Conservation (phyloP, 2,797 vertebrate species). For the Halcyon badia region DNA sequence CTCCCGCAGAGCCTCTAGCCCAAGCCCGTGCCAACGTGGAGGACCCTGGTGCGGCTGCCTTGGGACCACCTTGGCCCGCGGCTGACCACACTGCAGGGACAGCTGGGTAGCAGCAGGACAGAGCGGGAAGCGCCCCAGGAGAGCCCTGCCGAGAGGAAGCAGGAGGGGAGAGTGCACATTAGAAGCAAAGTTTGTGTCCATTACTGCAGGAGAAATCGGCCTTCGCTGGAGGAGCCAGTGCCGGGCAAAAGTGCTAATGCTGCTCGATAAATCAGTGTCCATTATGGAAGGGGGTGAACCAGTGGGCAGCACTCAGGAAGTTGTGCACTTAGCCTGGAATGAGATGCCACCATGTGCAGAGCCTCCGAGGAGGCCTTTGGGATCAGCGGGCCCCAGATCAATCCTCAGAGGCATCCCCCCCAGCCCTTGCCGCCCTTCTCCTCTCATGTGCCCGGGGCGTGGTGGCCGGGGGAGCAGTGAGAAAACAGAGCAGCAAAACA, state of each 20-base stretch:
- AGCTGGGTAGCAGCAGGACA: not conserved
- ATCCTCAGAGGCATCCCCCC: not conserved
- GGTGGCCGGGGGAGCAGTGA: not conserved
- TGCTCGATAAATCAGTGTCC: not conserved
- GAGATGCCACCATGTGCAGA: not conserved
- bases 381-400: not conserved
- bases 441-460: not conserved
- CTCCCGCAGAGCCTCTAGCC: not conserved
- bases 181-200: not conserved
- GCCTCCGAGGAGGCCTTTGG: not conserved
- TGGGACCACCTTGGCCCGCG: rapidly evolving
- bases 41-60: not conserved
- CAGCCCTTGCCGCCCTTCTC: not conserved
- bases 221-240: not conserved
- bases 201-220: not conserved
- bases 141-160: not conserved
- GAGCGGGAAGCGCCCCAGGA: not conserved
- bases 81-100: rapidly evolving
- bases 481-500: not conserved
- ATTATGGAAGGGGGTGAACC: not conserved
- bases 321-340: not conserved
- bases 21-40: not conserved
- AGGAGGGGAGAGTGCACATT: not conserved
- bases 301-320: not conserved
- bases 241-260: not conserved